Evolutionary conservation across 2,113 vertebrate species (phyloP), one percentile per base, ranked within the genome.

Genomic region (Macaca nemestrina): DNA sequence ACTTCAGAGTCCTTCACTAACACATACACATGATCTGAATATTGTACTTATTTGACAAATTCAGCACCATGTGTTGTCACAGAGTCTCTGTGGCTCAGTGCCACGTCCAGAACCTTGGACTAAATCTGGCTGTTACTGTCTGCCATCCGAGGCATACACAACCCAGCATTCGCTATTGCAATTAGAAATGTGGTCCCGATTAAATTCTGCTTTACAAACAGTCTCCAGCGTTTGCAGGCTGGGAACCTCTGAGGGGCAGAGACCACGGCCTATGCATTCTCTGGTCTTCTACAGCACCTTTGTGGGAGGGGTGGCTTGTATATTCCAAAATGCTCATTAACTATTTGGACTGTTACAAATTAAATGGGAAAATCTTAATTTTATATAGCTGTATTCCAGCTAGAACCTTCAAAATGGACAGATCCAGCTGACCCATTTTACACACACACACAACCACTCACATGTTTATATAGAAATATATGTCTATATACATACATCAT

Each of bases 81-180:
- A 1, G 55, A 85, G 45, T 86, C 84, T 8, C 6, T 0, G 48
- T 76, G 90, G 90, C 81, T 35, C 5, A 2, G 16, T 13, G 86
- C 83, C 52, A 38, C 0, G 32, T 38, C 50, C 57, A 18, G 61
- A 68, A 48, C 32, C 81, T 78, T 8, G 3, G 59, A 57, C 35
- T 57, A 40, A 27, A 32, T 67, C 38, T 64, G 64, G 50, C 17
- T 64, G 8, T 84, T 13, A 30, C 5, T 14, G 59, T 78, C 40
- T 48, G n/a, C 43, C 38, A 43, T 23, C 59, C 64, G 32, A 55
- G 75, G 64, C 68, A 12, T 3, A 45, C 6, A 38, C 18, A 17
- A 22, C 25, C 76, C 17, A 16, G 72, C n/a, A 2, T 27, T 48
- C 0, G 1, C 22, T n/a, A 64, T 3, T 16, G 40, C 1, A 1